Base-by-base conservation (phyloP, 2,888 invertebrate species). In the Protonemura montana region DNA sequence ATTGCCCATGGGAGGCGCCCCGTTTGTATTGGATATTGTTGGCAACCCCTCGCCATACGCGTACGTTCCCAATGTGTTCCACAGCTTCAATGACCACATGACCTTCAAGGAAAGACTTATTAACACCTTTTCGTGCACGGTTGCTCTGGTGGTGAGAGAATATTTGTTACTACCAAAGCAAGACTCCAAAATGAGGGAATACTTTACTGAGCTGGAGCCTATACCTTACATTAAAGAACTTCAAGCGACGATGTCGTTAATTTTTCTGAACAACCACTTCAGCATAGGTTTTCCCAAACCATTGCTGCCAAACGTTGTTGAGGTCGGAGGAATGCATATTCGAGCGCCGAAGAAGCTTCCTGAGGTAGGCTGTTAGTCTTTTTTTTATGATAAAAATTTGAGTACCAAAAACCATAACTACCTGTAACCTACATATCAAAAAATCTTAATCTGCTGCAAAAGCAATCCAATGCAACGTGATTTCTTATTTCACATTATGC, bases 251-350 rank as follows among this genome's bases (percentile, higher is more conserved):
- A 35, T 6, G 35, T 6, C 10, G 35, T 10, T 35, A 35, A 35
- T 35, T 35, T 0, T 85, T 6, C 28, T 92, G 0, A 92, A 92
- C 86, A 89, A 89, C 0, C 90, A 93, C 89, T 88, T 89, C 80
- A 87, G 88, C 1, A 80, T 89, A 10, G 88, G 88, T 26, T 87
- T 87, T 85, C 91, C 91, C 0, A 89, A 91, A 21, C 92, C 92
- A 0, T 89, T 91, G 7, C 90, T 92, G 7, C 91, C 92, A 0
- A 90, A 90, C 87, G 89, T 91, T 5, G 87, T 92, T 5, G 91
- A 90, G 85, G 90, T 92, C 86, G 92, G 92, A 59, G 92, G 92
- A 21, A 89, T 91, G 28, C 92, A 92, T 87, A 89, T 91, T 76
- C 90, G 90, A n/a, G 89, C 90, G 6, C 87, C 90, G 21, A 90